Percentiles rank a stretch among this genome's conserved stretches.
Evolutionary conservation across 2,797 vertebrate species (phyloP).

Genomic region (Sebastes nivosus): DNA sequence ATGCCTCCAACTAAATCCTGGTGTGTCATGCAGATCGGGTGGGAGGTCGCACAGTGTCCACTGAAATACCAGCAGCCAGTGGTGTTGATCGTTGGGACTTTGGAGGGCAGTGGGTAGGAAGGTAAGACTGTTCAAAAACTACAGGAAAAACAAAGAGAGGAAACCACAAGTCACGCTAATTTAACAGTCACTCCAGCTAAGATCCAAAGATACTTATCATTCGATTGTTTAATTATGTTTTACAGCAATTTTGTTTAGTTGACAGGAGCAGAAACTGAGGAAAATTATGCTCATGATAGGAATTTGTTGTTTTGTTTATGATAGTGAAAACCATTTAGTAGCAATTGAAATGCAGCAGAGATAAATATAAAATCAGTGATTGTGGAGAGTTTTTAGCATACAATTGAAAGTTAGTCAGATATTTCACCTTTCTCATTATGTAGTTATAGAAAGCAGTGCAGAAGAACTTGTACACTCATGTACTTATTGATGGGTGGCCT

Average conservation of each 20-base stretch:
- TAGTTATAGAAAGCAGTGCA: background rate
- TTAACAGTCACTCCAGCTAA: background rate
- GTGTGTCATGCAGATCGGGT: constrained; percentile 73
- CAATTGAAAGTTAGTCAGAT: background rate
- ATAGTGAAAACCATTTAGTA: background rate
- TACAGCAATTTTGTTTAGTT: background rate
- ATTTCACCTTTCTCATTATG: background rate
- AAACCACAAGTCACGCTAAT: no score
- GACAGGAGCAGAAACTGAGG: background rate
- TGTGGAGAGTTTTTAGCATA: background rate
- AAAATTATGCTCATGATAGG: background rate
- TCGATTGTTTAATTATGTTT: background rate
- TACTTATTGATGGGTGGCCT: no score
- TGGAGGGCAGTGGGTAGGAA: constrained; percentile 83
- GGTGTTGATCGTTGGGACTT: constrained; percentile 82
- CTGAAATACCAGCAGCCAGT: constrained; percentile 68
- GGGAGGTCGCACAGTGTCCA: constrained; percentile 78
- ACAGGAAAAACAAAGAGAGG: background rate
- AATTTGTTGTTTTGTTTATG: background rate
- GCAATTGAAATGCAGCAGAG: background rate
- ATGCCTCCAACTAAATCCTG: background rate
- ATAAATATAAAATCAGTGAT: background rate
- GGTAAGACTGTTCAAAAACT: constrained; percentile 59
- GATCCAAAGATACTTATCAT: background rate
- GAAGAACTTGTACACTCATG: no score